Evolutionary conservation across 2,888 invertebrate species (phyloP), one percentile per base, ranked within the genome.

Genomic region (Galeruca laticollis): DNA sequence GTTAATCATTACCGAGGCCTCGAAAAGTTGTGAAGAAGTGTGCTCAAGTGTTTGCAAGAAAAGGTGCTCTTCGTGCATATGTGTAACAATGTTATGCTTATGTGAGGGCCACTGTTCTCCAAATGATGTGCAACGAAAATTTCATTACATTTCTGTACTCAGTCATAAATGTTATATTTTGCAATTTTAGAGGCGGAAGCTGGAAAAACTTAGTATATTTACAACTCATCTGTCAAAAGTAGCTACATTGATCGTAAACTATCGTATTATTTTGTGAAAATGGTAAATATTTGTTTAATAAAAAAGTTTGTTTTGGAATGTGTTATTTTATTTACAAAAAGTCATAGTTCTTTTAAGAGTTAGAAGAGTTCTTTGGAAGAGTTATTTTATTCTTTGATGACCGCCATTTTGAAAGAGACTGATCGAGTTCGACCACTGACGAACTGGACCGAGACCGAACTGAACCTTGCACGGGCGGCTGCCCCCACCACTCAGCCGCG

Each of bases 181-280:
- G 33, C 59, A 59, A 57, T 57, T 57, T 57, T 57, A 57, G 35
- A 37, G 35, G 18, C 35, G 35, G 10, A 37, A 59, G 37, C 35
- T 57, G 57, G 57, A 57, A 37, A 59, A 57, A 57, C 57, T 57
- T 35, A 33, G 35, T 57, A 57, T 57, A 57, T 57, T 59, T 59
- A 59, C 59, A 59, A 59, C 35, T 18, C 40, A 59, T 37, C 37
- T 59, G 40, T 37, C 59, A 37, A 59, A 59, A 15, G 59, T 59
- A 37, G 37, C 11, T 59, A 59, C 40, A 59, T 35, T 59, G 8
- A 31, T 57, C 9, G 21, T 59, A 10, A 59, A 35, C 40, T 33
- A 59, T 59, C 21, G 15, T 40, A 59, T 59, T 59, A 59, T 59
- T 59, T 59, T 35, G 59, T 59, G 59, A 59, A 40, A 60, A 59